Evolutionary conservation across 2,113 vertebrate species (phyloP).

Genomic region (Tricholaema leucomelas): DNA sequence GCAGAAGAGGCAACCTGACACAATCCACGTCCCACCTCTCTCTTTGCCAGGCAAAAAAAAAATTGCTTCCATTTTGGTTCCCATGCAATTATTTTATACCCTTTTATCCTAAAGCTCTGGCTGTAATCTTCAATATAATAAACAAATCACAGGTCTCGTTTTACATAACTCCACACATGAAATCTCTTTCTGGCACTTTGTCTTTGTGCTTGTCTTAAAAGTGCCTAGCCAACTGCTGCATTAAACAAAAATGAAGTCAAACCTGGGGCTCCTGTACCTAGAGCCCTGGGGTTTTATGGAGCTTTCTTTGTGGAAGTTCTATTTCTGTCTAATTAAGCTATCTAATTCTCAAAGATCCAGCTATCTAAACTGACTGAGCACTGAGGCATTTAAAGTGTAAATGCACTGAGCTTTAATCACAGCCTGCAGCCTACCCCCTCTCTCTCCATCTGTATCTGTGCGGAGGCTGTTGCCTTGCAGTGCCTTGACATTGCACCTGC

Average conservation of each 20-base stretch:
- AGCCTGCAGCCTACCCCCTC: background rate
- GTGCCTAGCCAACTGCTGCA: background rate
- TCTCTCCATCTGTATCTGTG: background rate
- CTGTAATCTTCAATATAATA: conserved; percentile 44
- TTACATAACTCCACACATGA: background rate
- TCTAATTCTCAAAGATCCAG: conserved; percentile 47
- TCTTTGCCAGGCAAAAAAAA: background rate
- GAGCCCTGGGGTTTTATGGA: conserved; percentile 23
- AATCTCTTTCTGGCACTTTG: conserved; percentile 12
- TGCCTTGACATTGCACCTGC: background rate
- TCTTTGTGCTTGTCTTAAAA: background rate
- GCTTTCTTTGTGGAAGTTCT: conserved; percentile 18
- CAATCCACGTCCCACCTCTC: background rate
- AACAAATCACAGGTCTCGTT: conserved; percentile 45
- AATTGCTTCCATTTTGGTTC: background rate
- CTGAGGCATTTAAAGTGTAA: conserved; percentile 33
- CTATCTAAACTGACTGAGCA: conserved; percentile 29
- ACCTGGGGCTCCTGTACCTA: background rate
- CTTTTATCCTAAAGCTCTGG: conserved; percentile 34
- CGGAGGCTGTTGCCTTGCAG: background rate
- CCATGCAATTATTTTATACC: conserved; percentile 17
- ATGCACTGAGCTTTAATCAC: background rate
- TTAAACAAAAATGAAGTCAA: conserved; percentile 34
- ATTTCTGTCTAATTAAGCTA: conserved; percentile 51
- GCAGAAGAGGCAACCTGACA: background rate